phyloP scores from a whole-genome alignment of 2,113 vertebrate genomes.

The Syrrhaptes paradoxus region DNA sequence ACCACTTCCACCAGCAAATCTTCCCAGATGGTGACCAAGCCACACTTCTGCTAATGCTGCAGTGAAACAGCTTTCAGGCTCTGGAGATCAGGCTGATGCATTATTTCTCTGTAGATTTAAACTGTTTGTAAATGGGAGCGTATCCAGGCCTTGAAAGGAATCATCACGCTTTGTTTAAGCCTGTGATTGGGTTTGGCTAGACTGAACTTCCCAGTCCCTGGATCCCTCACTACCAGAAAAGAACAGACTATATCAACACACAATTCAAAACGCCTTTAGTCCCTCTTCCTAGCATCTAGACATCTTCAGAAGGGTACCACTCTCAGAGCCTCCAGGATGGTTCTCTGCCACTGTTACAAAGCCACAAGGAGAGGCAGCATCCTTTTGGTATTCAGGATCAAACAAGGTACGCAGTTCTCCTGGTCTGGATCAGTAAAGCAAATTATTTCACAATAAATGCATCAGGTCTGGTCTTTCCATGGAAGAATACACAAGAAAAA shows the following conservation, averaged over 20 bases:
- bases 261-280: background rate
- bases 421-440: background rate
- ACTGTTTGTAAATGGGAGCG: background rate
- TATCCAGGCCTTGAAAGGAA: background rate
- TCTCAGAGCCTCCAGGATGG: background rate
- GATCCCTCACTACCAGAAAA: background rate
- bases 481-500: background rate
- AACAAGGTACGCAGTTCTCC: background rate
- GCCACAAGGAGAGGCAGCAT: background rate
- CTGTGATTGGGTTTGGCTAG: background rate
- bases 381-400: background rate
- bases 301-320: background rate
- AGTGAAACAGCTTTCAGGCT: background rate
- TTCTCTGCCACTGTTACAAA: background rate
- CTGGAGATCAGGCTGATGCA: background rate
- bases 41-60: background rate
- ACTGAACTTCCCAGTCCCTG: background rate
- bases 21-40: background rate
- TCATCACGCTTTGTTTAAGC: background rate
- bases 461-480: too few relatives aligned
- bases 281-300: background rate
- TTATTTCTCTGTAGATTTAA: background rate
- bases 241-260: rapidly evolving
- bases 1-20: background rate
- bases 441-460: background rate